Evolutionary conservation across 1,140 invertebrate genomes (phyloP), one percentile per base, ranked within the genome.

Genomic region (Microplitis demolitor): DNA sequence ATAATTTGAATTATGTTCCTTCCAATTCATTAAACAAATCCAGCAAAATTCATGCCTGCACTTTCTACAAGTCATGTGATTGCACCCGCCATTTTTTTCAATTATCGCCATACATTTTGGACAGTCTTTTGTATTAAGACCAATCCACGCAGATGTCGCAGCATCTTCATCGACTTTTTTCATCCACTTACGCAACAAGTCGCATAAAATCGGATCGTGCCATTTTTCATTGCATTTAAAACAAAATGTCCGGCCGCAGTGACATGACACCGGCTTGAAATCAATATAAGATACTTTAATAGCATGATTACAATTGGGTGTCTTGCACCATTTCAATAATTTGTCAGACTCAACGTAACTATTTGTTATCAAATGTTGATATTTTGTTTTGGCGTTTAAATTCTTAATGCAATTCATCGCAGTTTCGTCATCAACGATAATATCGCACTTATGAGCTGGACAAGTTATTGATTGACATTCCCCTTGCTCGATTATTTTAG

Each of bases 151-250:
- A 16, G 96, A 98, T 37, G 98, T 99, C 89, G 99, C 98, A 8
- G 96, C 98, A 84, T 99, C 98, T 84, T 99, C 98, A 83, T 98
- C 97, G 88, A 97, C 99, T 88, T 99, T 99, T 88, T 99, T 99
- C 70, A 98, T 97, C 98, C 98, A 99, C 84, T 94, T 96, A 80
- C 92, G 93, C 0, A 99, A 89, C 83, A 97, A 91, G 77, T 93
- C 91, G 88, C 98, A 99, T 79, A 95, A 95, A 3, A 99, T 97
- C 4, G 98, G 98, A 85, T 99, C 98, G 88, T 99, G 98, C 98
- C 98, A 99, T 85, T 97, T 96, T 88, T 99, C 96, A 51, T 96
- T 96, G 88, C 98, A 99, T 56, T 93, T 90, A 89, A 99, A 99
- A 88, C 97, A 98, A 87, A 98, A 99, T 8, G 92, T 93, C 86